Base-by-base conservation (phyloP, 1,140 invertebrate genomes). In the Atopsyche davidsoni region DNA sequence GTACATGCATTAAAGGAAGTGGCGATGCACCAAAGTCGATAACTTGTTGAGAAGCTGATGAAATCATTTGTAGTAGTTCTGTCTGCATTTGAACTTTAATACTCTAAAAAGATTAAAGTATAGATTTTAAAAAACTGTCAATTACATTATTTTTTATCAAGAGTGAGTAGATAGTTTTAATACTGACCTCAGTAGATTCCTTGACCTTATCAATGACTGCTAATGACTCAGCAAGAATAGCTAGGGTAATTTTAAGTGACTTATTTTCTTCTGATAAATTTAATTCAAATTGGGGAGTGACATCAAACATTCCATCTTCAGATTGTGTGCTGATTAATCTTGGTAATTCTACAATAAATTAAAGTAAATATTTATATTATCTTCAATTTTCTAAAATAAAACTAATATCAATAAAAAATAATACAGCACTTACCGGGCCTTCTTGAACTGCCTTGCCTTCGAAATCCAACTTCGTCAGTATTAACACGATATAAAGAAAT, bases 201-300 rank as follows among this genome's bases (percentile, higher is more conserved):
- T 88, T 84, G 53, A 94, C 72, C 66, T 88, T 90, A 44, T 86
- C 82, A 32, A 96, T 69, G 36, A 89, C 77, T n/a, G 82, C 86
- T 22, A 95, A 75, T 53, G 90, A 92, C 66, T 93, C 89, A 3
- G 93, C 80, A 21, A 92, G 76, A 58, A 92, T 85, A 58, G 85
- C 80, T 58, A 92, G 65, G 2, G 62, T 69, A 11, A 63, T 69
- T 43, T 72, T 68, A 41, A 72, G 65, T 0, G 67, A 69, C 24
- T 60, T 63, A 42, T 69, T 69, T 10, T 73, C 71, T 2, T 72
- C 71, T 0, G 63, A 52, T 3, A 72, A 53, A 0, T 66, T 64
- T 0, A 67, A 64, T 41, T 73, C 71, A 42, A 64, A 69, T 48
- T 73, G 70, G 0, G 69, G 69, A 2, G 71, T 70, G 17, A 73